A percentile compares a stretch with the other conserved stretches of the same genome.
These are phyloP conservation scores for Diabrotica virgifera DNA, from an alignment of 1,140 invertebrate species.

Conservation along the genomic window DNA sequence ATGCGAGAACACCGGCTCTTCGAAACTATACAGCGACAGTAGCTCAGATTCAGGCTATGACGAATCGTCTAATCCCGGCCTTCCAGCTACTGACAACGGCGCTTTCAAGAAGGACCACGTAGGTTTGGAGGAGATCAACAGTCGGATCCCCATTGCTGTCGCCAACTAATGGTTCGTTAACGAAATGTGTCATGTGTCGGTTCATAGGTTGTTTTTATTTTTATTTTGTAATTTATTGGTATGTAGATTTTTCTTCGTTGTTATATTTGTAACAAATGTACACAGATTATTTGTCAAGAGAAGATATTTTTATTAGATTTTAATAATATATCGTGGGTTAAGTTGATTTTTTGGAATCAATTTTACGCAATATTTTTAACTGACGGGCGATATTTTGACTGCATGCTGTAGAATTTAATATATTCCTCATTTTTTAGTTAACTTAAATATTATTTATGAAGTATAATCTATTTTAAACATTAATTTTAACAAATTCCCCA, in stretches of 20 bases:
- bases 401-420: too few relatives aligned
- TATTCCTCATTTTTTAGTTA: too few relatives aligned
- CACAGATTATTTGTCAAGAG: slow-evolving; percentile 10
- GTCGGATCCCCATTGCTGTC: slow-evolving; percentile 17
- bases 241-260: slow-evolving; percentile 26
- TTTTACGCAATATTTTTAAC: neutral
- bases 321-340: neutral
- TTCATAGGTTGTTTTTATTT: slow-evolving; percentile 41
- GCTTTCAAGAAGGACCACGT: slow-evolving; percentile 33
- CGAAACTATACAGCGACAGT: slow-evolving; percentile 54
- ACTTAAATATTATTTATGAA: too few relatives aligned
- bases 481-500: too few relatives aligned
- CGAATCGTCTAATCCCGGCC: slow-evolving; percentile 56
- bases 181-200: slow-evolving; percentile 21
- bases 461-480: too few relatives aligned
- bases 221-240: slow-evolving; percentile 35
- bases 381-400: neutral
- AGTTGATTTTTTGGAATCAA: neutral
- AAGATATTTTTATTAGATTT: slow-evolving; percentile 17
- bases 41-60: slow-evolving; percentile 64
- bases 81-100: neutral
- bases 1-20: slow-evolving; percentile 10
- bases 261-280: slow-evolving; percentile 29
- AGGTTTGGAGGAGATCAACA: slow-evolving; percentile 37
- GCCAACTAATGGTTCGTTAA: neutral